A percentile compares a stretch with the other conserved stretches of the same genome.
These are phyloP conservation scores for Drosophila peninsularis DNA, from an alignment of 2,888 invertebrate species.

Conservation along the genomic window DNA sequence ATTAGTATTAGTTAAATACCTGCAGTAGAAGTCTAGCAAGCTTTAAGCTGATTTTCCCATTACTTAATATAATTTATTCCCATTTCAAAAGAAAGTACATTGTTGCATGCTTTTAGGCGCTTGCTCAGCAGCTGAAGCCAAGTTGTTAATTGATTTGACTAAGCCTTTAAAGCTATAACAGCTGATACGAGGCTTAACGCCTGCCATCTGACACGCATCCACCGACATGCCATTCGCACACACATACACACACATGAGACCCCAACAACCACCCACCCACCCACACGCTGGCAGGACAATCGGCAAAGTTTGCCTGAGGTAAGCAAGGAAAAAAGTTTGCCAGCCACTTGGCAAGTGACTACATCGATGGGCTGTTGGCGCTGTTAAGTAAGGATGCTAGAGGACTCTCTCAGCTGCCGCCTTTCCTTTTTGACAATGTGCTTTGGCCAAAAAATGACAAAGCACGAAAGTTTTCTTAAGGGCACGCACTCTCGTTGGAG, in stretches of 20 bases:
- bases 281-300: constrained; percentile 21
- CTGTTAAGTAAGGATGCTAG: constrained; percentile 32
- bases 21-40: too few species aligned
- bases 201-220: constrained; percentile 3
- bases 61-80: too few species aligned
- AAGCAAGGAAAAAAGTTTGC: constrained; percentile 49
- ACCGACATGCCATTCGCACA: constrained; percentile 3
- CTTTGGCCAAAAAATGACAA: constrained; percentile 65
- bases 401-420: constrained; percentile 16
- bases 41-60: too few species aligned
- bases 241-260: constrained; percentile 11
- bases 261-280: constrained; percentile 8
- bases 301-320: constrained; percentile 53
- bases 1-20: too few species aligned
- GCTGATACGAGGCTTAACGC: constrained; percentile 20
- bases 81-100: not conserved
- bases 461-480: constrained; percentile 46
- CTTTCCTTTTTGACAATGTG: constrained; percentile 60
- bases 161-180: constrained; percentile 62
- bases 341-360: constrained; percentile 44
- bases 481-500: constrained; percentile 31
- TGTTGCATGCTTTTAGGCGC: constrained; percentile 60
- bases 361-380: constrained; percentile 36
- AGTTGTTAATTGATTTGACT: constrained; percentile 68
- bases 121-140: constrained; percentile 11